Evolutionary conservation across 23 tunicate species (phyloP).

Genomic region (Halocynthia roretzi): DNA sequence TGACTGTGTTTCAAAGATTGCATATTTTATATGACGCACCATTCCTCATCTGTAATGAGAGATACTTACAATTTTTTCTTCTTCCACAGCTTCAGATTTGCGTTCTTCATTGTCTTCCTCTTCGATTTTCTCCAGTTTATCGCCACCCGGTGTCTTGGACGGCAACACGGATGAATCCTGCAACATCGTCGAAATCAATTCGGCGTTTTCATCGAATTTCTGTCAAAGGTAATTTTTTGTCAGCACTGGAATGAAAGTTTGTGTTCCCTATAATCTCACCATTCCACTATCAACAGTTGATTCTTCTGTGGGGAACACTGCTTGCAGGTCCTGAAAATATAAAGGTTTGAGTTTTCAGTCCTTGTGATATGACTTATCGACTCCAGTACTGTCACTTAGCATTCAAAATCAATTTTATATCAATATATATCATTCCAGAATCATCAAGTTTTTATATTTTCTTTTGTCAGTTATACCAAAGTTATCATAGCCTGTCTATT

Average conservation of each 20-base stretch:
- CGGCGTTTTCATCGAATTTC: slow-evolving; percentile 28
- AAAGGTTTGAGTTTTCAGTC: neutral
- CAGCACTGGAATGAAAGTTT: neutral
- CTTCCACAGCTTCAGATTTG: no score
- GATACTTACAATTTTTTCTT: no score
- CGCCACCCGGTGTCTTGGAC: slow-evolving; percentile 24
- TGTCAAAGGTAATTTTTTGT: neutral
- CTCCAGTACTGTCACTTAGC: neutral
- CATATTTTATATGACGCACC: no score
- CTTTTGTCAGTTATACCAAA: no score
- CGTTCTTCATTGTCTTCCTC: slow-evolving; percentile 11
- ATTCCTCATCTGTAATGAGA: no score
- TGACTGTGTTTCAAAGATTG: no score
- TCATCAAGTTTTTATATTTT: no score
- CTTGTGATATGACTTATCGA: neutral
- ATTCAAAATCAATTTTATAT: neutral
- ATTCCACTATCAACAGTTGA: neutral
- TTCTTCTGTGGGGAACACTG: slow-evolving; percentile 16
- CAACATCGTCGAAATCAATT: neutral
- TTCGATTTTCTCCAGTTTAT: slow-evolving; percentile 19
- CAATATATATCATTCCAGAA: no score
- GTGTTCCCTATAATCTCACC: neutral
- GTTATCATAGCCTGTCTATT: neutral
- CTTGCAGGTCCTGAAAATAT: slow-evolving; percentile 26
- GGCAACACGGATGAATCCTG: neutral